These are phyloP conservation scores for Scalopus aquaticus DNA, from an alignment of 2,113 vertebrate species.

Conservation along the genomic window DNA sequence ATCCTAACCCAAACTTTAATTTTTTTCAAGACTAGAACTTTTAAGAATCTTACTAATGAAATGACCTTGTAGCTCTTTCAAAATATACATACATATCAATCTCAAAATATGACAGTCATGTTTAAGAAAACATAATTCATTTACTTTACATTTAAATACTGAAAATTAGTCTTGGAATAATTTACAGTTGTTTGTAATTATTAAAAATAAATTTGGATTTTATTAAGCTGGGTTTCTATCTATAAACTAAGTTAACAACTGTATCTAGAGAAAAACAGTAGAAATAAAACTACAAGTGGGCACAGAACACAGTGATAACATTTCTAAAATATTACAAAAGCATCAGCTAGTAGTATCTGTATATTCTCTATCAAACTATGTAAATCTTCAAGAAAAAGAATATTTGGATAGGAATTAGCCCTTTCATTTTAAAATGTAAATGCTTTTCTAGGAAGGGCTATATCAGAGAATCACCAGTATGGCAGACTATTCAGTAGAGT, in stretches of 20 bases:
- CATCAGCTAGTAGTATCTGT: not conserved
- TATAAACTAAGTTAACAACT: not conserved
- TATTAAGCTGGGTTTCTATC: not conserved
- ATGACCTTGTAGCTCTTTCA: not conserved
- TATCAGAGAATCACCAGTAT: no score
- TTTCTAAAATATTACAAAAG: not conserved
- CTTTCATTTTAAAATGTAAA: no score
- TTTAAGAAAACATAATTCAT: not conserved
- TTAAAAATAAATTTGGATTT: not conserved
- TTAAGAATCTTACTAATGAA: not conserved
- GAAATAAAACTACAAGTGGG: not conserved
- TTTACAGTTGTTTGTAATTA: not conserved
- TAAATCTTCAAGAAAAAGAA: no score
- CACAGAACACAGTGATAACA: not conserved
- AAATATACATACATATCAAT: not conserved
- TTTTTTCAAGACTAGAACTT: not conserved
- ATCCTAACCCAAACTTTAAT: not conserved
- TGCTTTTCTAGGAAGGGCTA: no score
- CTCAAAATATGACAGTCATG: not conserved
- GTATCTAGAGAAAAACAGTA: not conserved
- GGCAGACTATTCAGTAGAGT: no score
- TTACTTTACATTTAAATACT: not conserved
- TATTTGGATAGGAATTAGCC: no score
- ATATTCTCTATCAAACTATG: no score
- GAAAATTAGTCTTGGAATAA: not conserved